phyloP scores from a whole-genome alignment of 2,113 vertebrate genomes.

The Pelmatolapia mariae region DNA sequence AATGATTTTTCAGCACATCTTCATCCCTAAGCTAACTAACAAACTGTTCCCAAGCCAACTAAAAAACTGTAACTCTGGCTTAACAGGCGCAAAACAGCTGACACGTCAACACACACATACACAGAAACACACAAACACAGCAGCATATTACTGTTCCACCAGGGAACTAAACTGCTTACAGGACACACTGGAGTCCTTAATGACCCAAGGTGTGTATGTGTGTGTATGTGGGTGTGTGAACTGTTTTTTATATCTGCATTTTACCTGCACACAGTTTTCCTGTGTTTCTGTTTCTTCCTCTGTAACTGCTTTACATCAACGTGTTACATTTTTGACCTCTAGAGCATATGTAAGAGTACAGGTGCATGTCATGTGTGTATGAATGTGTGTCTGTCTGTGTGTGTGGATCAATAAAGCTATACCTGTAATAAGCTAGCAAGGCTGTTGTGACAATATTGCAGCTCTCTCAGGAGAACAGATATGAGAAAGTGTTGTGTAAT shows the following conservation, averaged over 20 bases:
- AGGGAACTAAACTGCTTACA: conserved; percentile 70
- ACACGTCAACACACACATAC: conserved; percentile 39
- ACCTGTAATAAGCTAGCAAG: conserved; percentile 51
- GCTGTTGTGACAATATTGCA: conserved; percentile 50
- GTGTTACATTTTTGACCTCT: background rate
- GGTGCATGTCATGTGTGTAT: background rate
- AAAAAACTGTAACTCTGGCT: conserved; percentile 65
- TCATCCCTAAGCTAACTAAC: conserved; percentile 45
- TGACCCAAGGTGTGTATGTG: conserved; percentile 34
- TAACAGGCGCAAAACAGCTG: conserved; percentile 69
- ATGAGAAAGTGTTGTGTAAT: conserved; percentile 47
- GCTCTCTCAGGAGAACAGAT: conserved; percentile 36
- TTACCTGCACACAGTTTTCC: background rate
- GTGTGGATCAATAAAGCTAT: conserved; percentile 58
- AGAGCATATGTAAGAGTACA: background rate
- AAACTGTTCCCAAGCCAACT: conserved; percentile 57
- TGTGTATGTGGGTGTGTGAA: background rate
- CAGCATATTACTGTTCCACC: conserved; percentile 51
- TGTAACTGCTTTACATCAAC: conserved; percentile 9
- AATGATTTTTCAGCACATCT: conserved; percentile 55
- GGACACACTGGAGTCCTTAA: conserved; percentile 66
- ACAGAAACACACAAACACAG: background rate
- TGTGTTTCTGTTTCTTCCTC: background rate
- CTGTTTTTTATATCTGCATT: conserved; percentile 28
- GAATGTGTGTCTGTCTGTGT: background rate